Evolutionary conservation across 2,797 vertebrate genomes (phyloP).

Genomic region (Triplophysa yarkandensis): DNA sequence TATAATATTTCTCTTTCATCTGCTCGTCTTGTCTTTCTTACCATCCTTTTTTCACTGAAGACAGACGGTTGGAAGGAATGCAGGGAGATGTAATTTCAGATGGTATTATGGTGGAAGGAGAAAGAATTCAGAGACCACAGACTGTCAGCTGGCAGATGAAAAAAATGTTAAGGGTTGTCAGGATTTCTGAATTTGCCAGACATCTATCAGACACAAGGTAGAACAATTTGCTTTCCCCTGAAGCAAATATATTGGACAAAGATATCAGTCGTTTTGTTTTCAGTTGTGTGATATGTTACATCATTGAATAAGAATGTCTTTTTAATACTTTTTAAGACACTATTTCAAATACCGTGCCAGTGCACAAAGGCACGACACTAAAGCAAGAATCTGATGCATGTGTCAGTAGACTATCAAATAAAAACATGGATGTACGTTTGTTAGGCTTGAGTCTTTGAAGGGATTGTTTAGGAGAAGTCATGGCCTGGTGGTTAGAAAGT

Average conservation of each 20-base stretch:
- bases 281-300: neutral
- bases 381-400: neutral
- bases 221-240: neutral
- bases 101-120: conserved; percentile 65
- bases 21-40: conserved; percentile 63
- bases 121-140: conserved; percentile 37
- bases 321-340: neutral
- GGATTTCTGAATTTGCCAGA: conserved; percentile 14
- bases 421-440: neutral
- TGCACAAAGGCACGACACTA: neutral
- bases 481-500: too few relatives aligned
- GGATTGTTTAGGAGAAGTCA: too few relatives aligned
- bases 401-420: neutral
- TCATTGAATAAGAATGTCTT: neutral
- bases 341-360: neutral
- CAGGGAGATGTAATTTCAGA: conserved; percentile 58
- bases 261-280: neutral
- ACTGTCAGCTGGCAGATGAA: conserved; percentile 51
- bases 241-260: neutral
- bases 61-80: conserved; percentile 38
- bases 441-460: neutral
- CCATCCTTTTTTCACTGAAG: conserved; percentile 53
- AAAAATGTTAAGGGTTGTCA: conserved; percentile 25
- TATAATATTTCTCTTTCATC: conserved; percentile 53
- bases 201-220: conserved; percentile 34